These are phyloP conservation scores for Chymomyza procnemis DNA, from an alignment of 2,888 invertebrate species.

Conservation along the genomic window DNA sequence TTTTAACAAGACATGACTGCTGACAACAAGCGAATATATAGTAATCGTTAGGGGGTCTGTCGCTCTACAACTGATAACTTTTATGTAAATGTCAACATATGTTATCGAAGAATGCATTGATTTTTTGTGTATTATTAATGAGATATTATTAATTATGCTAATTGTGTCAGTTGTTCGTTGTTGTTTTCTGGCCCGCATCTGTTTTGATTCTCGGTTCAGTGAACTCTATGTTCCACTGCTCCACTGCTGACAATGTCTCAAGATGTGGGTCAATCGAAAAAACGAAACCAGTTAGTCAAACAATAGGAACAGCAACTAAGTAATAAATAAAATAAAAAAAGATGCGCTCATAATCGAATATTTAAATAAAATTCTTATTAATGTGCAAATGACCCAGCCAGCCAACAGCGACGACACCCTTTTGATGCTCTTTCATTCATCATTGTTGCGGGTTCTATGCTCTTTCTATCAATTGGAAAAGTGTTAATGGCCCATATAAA, in stretches of 20 bases:
- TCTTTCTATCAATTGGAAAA: conserved; percentile 34
- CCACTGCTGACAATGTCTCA: conserved; percentile 2
- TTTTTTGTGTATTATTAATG: not conserved
- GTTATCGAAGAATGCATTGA: not conserved
- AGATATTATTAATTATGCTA: conserved; percentile 55
- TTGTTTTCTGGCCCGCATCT: conserved; percentile 51
- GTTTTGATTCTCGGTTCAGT: conserved; percentile 46
- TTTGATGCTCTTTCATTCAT: conserved; percentile 9
- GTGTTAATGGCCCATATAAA: conserved; percentile 42
- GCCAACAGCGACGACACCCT: not conserved
- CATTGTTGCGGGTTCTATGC: conserved; percentile 21
- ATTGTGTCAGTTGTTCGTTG: conserved; percentile 31
- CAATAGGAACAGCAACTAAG: not conserved
- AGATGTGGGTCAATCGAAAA: conserved; percentile 59
- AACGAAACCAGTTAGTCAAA: conserved; percentile 53
- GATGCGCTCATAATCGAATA: not conserved
- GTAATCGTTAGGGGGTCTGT: not conserved
- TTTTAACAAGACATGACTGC: not conserved
- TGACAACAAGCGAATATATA: not conserved
- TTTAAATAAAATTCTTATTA: not conserved
- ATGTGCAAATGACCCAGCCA: not conserved
- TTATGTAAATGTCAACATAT: not conserved
- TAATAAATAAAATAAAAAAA: too few relatives aligned
- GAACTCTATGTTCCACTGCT: conserved; percentile 40
- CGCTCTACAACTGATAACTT: not conserved